These are phyloP conservation scores for Sinelater perroti DNA, from an alignment of 2,888 invertebrate species.

Conservation along the genomic window DNA sequence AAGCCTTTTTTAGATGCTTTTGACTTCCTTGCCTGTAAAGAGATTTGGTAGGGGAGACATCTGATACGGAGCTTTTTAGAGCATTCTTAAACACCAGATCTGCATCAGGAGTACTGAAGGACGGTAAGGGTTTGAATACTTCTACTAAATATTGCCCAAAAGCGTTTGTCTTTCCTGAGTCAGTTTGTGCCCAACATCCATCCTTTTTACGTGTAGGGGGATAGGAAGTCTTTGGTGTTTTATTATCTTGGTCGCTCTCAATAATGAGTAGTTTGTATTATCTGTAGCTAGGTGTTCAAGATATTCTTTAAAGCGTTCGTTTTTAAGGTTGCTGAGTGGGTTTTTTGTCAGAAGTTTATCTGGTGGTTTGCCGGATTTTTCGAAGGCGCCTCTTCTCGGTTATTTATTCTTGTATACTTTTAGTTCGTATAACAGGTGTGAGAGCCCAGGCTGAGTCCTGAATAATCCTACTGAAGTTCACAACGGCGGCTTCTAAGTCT, in stretches of 20 bases:
- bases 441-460: no score
- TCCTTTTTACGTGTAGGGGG: constrained; percentile 3
- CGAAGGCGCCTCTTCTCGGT: constrained; percentile 5
- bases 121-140: not conserved
- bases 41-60: no score
- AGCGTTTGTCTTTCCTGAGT: constrained; percentile 8
- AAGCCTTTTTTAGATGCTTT: no score
- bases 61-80: no score
- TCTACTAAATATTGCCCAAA: constrained; percentile 14
- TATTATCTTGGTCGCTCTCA: constrained; percentile 6
- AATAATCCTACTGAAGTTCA: no score
- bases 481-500: constrained; percentile 8
- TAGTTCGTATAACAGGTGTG: not conserved
- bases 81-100: no score
- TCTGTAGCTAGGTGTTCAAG: constrained; percentile 7
- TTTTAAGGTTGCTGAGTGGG: not conserved
- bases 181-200: not conserved
- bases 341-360: constrained; percentile 11
- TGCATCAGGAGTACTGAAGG: no score
- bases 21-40: no score
- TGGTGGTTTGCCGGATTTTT: constrained; percentile 11
- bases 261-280: constrained; percentile 11
- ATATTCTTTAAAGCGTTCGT: constrained; percentile 12
- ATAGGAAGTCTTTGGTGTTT: not conserved
- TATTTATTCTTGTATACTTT: constrained; percentile 6